These are phyloP conservation scores for Homarus gammarus DNA, from an alignment of 2,888 invertebrate genomes.

Conservation along the genomic window DNA sequence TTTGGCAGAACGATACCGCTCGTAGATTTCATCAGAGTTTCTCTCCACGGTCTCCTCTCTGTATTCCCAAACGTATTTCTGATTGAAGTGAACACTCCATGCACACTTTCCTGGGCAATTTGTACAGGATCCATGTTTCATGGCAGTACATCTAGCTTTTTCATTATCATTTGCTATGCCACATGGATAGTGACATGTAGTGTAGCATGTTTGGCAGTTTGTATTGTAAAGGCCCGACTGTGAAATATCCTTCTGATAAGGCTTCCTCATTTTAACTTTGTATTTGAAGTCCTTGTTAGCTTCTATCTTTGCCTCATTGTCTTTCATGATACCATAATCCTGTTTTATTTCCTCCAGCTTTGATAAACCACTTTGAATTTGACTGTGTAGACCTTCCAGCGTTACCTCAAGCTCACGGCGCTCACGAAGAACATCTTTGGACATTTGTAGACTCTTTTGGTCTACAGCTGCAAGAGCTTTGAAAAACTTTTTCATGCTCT, in stretches of 20 bases:
- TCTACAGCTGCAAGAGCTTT: neutral
- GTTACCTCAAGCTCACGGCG: neutral
- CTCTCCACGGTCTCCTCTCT: neutral
- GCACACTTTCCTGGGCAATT: neutral
- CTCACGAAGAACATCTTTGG: constrained; percentile 25
- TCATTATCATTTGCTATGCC: neutral
- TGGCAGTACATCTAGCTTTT: neutral
- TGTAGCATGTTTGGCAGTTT: neutral
- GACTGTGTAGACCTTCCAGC: neutral
- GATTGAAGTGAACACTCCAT: neutral
- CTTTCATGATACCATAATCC: neutral
- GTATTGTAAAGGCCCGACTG: neutral
- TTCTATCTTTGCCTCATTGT: neutral
- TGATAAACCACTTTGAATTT: neutral
- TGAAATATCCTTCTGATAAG: neutral
- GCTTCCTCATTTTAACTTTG: neutral
- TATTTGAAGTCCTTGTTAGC: constrained; percentile 17
- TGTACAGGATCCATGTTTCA: neutral
- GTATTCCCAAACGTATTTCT: neutral
- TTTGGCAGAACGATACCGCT: neutral
- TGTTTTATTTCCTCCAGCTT: neutral
- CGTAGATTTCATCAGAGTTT: neutral
- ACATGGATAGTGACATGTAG: neutral
- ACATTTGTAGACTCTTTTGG: neutral
- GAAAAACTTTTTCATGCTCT: constrained; percentile 2